A percentile compares a stretch with the other conserved stretches of the same genome.
These are phyloP conservation scores for Aphidius ervi DNA, from an alignment of 1,140 invertebrate species.

Conservation along the genomic window DNA sequence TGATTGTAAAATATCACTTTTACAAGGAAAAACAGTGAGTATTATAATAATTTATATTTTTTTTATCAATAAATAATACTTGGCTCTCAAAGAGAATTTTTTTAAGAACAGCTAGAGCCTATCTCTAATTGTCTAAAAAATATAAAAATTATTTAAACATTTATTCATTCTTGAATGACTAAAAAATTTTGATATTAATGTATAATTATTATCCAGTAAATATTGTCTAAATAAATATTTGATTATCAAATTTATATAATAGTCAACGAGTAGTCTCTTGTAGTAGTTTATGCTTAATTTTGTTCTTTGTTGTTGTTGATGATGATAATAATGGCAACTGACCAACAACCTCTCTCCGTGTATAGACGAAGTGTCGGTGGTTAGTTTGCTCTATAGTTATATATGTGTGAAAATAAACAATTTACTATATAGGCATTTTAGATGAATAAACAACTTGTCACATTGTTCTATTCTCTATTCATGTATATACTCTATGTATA, in stretches of 20 bases:
- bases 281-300: too few relatives aligned
- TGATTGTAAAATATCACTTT: slow-evolving; percentile 76
- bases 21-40: slow-evolving; percentile 83
- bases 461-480: too few relatives aligned
- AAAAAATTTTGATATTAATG: too few relatives aligned
- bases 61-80: too few relatives aligned
- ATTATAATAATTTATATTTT: too few relatives aligned
- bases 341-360: background rate
- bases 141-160: background rate
- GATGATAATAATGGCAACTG: slow-evolving; percentile 5
- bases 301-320: slow-evolving; percentile 20
- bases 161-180: background rate
- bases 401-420: slow-evolving; percentile 15
- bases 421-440: too few relatives aligned
- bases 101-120: too few relatives aligned
- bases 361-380: slow-evolving; percentile 30
- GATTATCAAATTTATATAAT: slow-evolving; percentile 6
- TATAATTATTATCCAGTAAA: background rate
- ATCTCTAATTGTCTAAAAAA: too few relatives aligned
- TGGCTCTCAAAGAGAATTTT: too few relatives aligned
- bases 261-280: slow-evolving; percentile 9
- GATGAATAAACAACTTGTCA: too few relatives aligned
- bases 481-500: too few relatives aligned
- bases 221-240: slow-evolving; percentile 1
- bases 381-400: slow-evolving; percentile 25